Base-by-base conservation (phyloP, 2,888 invertebrate genomes). In the Idaea straminata region DNA sequence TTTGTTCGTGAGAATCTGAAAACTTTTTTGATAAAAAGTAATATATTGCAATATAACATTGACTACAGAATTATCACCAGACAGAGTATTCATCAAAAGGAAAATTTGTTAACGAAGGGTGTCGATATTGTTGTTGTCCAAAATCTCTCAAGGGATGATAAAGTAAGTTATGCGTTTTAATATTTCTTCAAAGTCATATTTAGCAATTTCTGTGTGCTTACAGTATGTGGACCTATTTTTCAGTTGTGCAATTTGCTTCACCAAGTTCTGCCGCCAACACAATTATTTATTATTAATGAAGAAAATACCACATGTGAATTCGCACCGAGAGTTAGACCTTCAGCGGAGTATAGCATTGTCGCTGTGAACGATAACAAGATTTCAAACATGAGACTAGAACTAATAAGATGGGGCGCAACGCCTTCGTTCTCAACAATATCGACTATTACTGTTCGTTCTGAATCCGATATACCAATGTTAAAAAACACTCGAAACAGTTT, bases 101-200 rank as follows among this genome's bases (percentile, higher is more conserved):
- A 61, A 1, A 66, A 68, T 34, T 59, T 66, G 5, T 16, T 62
- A 25, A 15, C 73, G 1, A 59, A 63, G 57, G 62, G 58, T 36
- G 66, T 63, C 57, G 77, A 80, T 70, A 57, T 77, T 7, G 57
- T 80, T 10, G 57, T 80, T 0, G 70, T 75, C n/a, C 69, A 74
- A 65, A 73, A 77, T 58, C 61, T 80, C 7, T 71, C 73, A 15
- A 71, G 58, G 5, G 68, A 79, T 34, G 66, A 73, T 5, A 64
- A 69, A 0, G 80, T 74, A n/a, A n/a, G n/a, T n/a, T n/a, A n/a
- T n/a, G n/a, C n/a, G n/a, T n/a, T n/a, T n/a, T n/a, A 5, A 36
- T 36, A 36, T 36, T 5, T 36, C 36, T 36, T 36, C 36, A 5
- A 5, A 5, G 5, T 36, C 36, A 5, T 36, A 36, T 36, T 5